Base-by-base conservation (phyloP, 2,113 vertebrate species). In the Siniperca knerii region DNA sequence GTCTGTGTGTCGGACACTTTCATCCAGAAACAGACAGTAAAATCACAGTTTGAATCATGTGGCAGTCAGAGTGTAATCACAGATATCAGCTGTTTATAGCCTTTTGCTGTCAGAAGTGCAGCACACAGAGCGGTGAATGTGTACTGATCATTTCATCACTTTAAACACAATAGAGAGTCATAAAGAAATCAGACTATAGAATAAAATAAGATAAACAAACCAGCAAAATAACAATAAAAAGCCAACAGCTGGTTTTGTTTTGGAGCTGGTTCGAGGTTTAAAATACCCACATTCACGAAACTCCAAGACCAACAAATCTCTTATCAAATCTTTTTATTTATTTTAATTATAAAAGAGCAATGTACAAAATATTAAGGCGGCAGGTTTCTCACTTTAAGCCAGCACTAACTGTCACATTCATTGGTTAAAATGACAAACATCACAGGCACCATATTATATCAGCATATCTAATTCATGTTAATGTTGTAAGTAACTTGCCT, bases 61-160 rank as follows among this genome's bases (percentile, higher is more conserved):
- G 70, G 79, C 60, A 18, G 16, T 69, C 71, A 44, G 48, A 69
- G 68, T 60, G 77, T 64, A 21, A 60, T 66, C 73, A 33, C 69
- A 76, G 62, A 33, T 15, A 33, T 33, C 71, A 16, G 73, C 77
- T 81, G 68, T 76, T 67, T 61, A 12, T 46, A 66, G 82, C 58
- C 75, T n/a, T 54, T 57, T 52, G 0, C 40, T 42, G 75, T 65
- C 40, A 50, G 60, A 60, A 2, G 64, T 33, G n/a, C 5, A 9
- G n/a, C 44, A 29, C 4, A 12, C 55, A 46, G 71, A 44, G 55
- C n/a, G 2, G 18, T 8, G 5, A 61, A 6, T 0, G 40, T 21
- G n/a, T 0, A 2, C n/a, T 12, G 23, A 44, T 21, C 40, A 29
- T 33, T 20, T 33, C 9, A 61, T 18, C 8, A 7, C 5, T 29